A percentile compares a stretch with the other conserved stretches of the same genome.
Conservation (phyloP, 2,113 vertebrate species). For the Jacana jacana region DNA sequence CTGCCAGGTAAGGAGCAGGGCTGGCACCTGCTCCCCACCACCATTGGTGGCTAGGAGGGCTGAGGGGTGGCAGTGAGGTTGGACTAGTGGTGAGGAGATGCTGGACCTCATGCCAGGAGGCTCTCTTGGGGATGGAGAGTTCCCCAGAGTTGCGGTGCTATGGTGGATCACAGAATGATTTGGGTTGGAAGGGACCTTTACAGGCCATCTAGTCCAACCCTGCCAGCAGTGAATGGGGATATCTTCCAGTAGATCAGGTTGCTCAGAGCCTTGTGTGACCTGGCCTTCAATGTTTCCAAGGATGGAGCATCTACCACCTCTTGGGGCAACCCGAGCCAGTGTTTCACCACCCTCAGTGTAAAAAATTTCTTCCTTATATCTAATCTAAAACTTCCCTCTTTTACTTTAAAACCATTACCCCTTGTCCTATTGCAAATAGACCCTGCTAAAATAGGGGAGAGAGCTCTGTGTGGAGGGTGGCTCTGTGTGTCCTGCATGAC, state of each 20-base stretch:
- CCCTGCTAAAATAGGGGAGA: background rate
- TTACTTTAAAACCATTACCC: background rate
- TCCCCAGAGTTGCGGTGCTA: background rate
- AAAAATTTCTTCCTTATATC: background rate
- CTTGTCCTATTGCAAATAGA: background rate
- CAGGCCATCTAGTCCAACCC: background rate
- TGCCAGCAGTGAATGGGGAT: background rate
- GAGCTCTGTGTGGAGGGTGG: no score
- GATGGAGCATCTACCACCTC: background rate
- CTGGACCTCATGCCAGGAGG: background rate
- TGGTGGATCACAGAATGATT: background rate
- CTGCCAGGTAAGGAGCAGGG: background rate
- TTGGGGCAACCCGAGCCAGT: background rate
- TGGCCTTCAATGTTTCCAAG: background rate
- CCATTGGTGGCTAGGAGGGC: background rate
- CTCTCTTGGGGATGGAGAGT: background rate
- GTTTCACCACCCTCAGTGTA: background rate
- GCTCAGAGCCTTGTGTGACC: background rate
- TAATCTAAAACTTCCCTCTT: background rate
- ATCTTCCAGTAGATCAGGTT: background rate
- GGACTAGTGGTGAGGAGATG: background rate
- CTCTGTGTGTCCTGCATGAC: no score
- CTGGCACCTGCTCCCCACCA: background rate
- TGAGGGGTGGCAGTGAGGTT: background rate
- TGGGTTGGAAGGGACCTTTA: background rate